A percentile compares a stretch with the other conserved stretches of the same genome.
Evolutionary conservation across 1,140 invertebrate genomes (phyloP).

Genomic region (Bombus superbus): DNA sequence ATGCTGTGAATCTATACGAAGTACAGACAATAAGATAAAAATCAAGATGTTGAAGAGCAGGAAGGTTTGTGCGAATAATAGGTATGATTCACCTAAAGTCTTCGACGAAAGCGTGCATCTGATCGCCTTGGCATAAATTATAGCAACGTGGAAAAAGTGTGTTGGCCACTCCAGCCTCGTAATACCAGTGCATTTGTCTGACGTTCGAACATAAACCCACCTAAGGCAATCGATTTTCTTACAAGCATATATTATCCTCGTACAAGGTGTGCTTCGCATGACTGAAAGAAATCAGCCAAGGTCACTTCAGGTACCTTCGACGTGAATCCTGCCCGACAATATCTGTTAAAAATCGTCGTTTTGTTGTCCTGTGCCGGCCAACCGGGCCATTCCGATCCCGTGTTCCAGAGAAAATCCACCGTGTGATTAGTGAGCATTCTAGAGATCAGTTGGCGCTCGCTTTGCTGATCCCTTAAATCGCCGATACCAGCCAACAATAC

Average conservation of each 20-base stretch:
- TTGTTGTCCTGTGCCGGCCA: slow-evolving; percentile 85
- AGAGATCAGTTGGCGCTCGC: slow-evolving; percentile 76
- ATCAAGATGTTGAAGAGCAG: no score
- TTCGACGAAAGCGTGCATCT: slow-evolving; percentile 93
- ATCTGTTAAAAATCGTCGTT: slow-evolving; percentile 89
- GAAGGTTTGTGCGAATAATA: neutral
- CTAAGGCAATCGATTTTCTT: slow-evolving; percentile 72
- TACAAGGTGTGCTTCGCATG: neutral
- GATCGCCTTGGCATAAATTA: slow-evolving; percentile 92
- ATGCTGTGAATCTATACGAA: slow-evolving; percentile 89
- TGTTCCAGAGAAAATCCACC: slow-evolving; percentile 94
- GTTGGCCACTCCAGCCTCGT: slow-evolving; percentile 90
- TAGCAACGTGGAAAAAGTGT: slow-evolving; percentile 94
- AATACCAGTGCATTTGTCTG: slow-evolving; percentile 95
- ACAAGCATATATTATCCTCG: slow-evolving; percentile 42
- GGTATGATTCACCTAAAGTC: slow-evolving; percentile 86
- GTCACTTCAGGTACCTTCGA: slow-evolving; percentile 88
- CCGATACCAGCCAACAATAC: slow-evolving; percentile 75
- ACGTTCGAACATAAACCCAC: slow-evolving; percentile 91
- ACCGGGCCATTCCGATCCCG: slow-evolving; percentile 91
- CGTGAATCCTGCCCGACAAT: slow-evolving; percentile 92
- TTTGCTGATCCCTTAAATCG: slow-evolving; percentile 74
- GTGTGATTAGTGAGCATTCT: slow-evolving; percentile 84
- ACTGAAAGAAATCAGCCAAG: neutral
- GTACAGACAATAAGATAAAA: neutral